Base-by-base conservation (phyloP, 2,888 invertebrate species). In the Drosophila atripex region DNA sequence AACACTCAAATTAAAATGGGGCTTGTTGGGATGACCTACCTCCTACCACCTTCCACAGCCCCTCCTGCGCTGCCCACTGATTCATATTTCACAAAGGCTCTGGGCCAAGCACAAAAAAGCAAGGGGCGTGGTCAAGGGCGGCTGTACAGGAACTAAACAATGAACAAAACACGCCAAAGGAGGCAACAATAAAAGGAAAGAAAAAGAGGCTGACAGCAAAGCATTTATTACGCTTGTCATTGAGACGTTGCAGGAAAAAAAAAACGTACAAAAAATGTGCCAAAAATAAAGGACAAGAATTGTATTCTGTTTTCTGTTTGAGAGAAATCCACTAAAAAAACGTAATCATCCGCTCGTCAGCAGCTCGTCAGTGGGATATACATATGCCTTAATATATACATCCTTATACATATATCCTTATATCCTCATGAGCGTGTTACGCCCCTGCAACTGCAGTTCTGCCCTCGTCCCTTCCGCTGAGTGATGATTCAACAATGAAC, bases 211-310 rank as follows among this genome's bases (percentile, higher is more conserved):
- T 86, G 86, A 86, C 88, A 86, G 88, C 84, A 78, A 75, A 80
- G 87, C 87, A 87, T 88, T 88, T 88, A 88, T 88, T 87, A 88
- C 77, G 86, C 88, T 86, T 88, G 87, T 86, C 88, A 88, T 85
- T 87, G 75, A 18, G 70, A 79, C 78, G 77, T 66, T 61, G 71
- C 71, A 65, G 21, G 71, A 78, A 61, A 38, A 69, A 69, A 45
- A 57, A 52, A 50, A 47, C 14, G 25, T 16, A 59, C 52, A 76
- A 61, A 14, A 50, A 56, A 65, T 64, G 64, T 52, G 38, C 68
- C 14, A 63, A 55, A 65, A 61, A 68, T 32, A 35, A 21, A 43
- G 18, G 59, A 51, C 38, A 53, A 57, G 49, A 71, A 66, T 59
- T 60, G 55, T 61, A 74, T 54, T 53, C 45, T 25, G 35, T 28